Base-by-base conservation (phyloP, 2,888 invertebrate species). In the Parnassius glacialis region DNA sequence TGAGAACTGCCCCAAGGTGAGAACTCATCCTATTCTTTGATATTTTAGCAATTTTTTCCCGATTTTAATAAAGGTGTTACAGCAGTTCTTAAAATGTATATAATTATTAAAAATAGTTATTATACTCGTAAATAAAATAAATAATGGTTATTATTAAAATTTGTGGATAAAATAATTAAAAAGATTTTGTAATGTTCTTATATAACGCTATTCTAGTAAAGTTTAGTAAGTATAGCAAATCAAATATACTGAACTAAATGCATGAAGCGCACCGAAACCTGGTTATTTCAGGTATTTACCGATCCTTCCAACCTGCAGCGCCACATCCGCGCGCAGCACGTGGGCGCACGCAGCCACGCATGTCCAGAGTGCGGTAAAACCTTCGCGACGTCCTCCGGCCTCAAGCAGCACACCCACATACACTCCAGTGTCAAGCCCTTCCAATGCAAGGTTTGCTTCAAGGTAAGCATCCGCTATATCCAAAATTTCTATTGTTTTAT, bases 401-500 rank as follows among this genome's bases (percentile, higher is more conserved):
- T 99, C 61, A 99, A 99, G 87, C 99, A 99, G 86, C 99, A 99
- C 91, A 98, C 98, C 44, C 99, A 99, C 92, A 99, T 99, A 76
- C 99, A 99, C 93, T 97, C 97, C 79, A 97, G 97, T 80, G 96
- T 98, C 71, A 99, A 99, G 87, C 99, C 99, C 3, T 99, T 99
- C 92, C 96, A 96, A 93, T 98, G 98, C 90, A 97, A 97, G 83
- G 97, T 98, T 70, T 99, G 99, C 92, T 96, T 96, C 81, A 99
- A 99, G 93, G 94, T 94, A 73, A 83, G 87, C 44, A 10, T 41
- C 25, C 12, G 20, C 12, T 25, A 25, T 10, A 43, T 10, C 10
- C 34, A 7, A 7, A 34, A 34, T 34, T n/a, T n/a, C n/a, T n/a
- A n/a, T n/a, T n/a, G n/a, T n/a, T n/a, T n/a, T n/a, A n/a, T n/a